A percentile compares a stretch with the other conserved stretches of the same genome.
phyloP scores from a whole-genome alignment of 2,888 invertebrate species.

The Cabera pusaria region DNA sequence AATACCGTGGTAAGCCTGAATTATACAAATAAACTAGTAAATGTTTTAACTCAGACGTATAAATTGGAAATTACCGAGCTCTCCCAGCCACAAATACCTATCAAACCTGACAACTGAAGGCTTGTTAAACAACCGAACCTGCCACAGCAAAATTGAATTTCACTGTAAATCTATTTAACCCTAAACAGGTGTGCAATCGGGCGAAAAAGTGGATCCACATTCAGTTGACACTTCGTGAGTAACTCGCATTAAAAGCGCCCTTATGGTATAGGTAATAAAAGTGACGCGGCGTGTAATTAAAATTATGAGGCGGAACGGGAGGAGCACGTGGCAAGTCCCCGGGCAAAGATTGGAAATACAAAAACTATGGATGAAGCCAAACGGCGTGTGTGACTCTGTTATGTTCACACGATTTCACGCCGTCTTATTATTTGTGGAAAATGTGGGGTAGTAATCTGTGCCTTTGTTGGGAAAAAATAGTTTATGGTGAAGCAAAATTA shows the following conservation, averaged over 20 bases:
- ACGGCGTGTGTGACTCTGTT: conserved; percentile 46
- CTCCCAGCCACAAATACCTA: conserved; percentile 19
- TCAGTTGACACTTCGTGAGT: conserved; percentile 67
- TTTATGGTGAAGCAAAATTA: too few relatives aligned
- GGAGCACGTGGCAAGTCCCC: conserved; percentile 51
- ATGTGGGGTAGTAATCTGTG: conserved; percentile 10
- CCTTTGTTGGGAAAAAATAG: neutral
- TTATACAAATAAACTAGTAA: too few relatives aligned
- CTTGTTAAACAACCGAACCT: conserved; percentile 25
- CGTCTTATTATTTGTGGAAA: conserved; percentile 12
- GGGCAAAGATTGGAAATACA: conserved; percentile 44
- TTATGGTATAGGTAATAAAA: conserved; percentile 28
- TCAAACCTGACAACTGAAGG: conserved; percentile 22
- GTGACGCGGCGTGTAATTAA: conserved; percentile 29
- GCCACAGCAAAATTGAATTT: conserved; percentile 32
- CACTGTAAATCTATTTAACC: conserved; percentile 35
- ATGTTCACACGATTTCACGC: conserved; percentile 29
- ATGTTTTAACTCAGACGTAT: too few relatives aligned
- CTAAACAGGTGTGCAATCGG: conserved; percentile 67
- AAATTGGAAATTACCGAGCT: conserved; percentile 6
- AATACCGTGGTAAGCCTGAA: too few relatives aligned
- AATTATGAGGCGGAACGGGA: conserved; percentile 37
- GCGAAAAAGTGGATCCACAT: conserved; percentile 69
- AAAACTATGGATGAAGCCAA: conserved; percentile 46
- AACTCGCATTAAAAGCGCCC: conserved; percentile 50